phyloP scores from a whole-genome alignment of 2,113 vertebrate genomes.

The Forbesichthys agassizii region DNA sequence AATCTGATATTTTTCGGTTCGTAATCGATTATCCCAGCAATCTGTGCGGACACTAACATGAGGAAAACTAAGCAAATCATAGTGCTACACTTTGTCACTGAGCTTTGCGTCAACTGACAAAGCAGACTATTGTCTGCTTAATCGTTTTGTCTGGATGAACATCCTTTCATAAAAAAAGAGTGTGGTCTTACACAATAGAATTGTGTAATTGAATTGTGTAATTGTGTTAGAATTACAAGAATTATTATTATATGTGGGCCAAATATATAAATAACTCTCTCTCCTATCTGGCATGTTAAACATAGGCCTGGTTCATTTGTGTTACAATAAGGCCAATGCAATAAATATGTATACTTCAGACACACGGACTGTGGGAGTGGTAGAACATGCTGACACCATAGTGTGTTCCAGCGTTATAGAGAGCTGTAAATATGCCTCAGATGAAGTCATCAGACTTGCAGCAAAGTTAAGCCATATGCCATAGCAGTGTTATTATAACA shows the following conservation, averaged over 20 bases:
- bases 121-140: not conserved
- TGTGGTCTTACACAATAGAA: not conserved
- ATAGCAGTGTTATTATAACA: slow-evolving; percentile 26
- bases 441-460: slow-evolving; percentile 54
- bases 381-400: slow-evolving; percentile 3
- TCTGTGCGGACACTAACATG: not conserved
- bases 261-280: not conserved
- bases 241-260: not conserved
- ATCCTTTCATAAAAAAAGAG: not conserved
- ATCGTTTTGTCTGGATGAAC: not conserved
- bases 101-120: not conserved
- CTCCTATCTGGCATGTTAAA: not conserved
- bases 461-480: slow-evolving; percentile 51
- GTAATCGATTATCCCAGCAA: not conserved
- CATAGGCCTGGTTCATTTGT: not conserved
- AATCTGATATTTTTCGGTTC: not conserved
- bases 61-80: not conserved
- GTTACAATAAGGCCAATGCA: slow-evolving; percentile 1
- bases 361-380: slow-evolving; percentile 6
- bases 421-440: slow-evolving; percentile 27
- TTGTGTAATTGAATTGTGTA: not conserved
- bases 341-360: slow-evolving; percentile 18
- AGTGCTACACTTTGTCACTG: slow-evolving; percentile 1
- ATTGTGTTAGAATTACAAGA: too few relatives aligned
- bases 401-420: slow-evolving; percentile 30